A percentile compares a stretch with the other conserved stretches of the same genome.
phyloP scores from a whole-genome alignment of 2,113 vertebrate species.

The Daubentonia madagascariensis region DNA sequence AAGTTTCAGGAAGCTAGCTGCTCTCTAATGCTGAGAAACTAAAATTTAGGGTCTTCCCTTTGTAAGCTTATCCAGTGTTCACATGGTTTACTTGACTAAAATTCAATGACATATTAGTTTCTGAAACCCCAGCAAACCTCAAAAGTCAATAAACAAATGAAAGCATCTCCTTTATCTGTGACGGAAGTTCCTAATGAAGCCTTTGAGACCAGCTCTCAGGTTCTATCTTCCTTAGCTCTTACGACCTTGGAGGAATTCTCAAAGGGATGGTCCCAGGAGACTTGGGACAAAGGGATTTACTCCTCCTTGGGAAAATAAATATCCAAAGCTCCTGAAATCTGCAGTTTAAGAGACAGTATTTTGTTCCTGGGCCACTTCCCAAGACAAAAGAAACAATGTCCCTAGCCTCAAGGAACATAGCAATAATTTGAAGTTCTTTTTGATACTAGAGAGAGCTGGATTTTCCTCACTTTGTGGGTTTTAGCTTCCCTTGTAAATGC shows the following conservation, averaged over 20 bases:
- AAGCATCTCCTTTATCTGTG: not conserved
- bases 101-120: not conserved
- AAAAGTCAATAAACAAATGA: not conserved
- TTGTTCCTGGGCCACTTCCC: not conserved
- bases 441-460: not conserved
- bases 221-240: not conserved
- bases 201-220: not conserved
- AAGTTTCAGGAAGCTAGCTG: not conserved
- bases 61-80: not conserved
- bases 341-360: not conserved
- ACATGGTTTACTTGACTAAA: not conserved
- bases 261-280: not conserved
- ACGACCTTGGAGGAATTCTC: not conserved
- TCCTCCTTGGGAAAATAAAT: not conserved
- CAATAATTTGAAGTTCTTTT: not conserved
- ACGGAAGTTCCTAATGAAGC: conserved; percentile 47
- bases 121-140: not conserved
- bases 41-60: not conserved
- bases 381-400: not conserved
- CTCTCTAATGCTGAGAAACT: not conserved
- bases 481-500: not conserved
- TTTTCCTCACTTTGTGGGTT: not conserved
- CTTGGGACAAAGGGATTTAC: not conserved
- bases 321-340: not conserved
- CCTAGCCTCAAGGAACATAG: not conserved